phyloP scores from a whole-genome alignment of 2,797 vertebrate genomes.

The Spinibarbus caldwelli region DNA sequence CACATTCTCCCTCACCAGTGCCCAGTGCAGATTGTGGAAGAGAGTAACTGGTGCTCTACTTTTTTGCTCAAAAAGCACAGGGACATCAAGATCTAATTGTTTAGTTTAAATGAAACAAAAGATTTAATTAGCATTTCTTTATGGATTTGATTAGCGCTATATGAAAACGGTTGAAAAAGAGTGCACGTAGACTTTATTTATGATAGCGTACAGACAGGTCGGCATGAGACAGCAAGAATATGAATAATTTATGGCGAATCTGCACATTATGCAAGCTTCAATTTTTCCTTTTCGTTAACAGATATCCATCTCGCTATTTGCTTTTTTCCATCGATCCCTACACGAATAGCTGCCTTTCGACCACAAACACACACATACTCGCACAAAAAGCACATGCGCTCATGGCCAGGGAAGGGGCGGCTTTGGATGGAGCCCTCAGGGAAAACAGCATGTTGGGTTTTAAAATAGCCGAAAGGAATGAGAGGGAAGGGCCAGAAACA shows the following conservation, averaged over 20 bases:
- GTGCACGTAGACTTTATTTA: constrained; percentile 87
- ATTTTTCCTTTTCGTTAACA: constrained; percentile 78
- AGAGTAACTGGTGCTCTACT: constrained; percentile 74
- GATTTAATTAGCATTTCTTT: constrained; percentile 46
- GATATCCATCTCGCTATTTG: constrained; percentile 68
- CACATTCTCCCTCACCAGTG: constrained; percentile 26
- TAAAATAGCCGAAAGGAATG: constrained; percentile 64
- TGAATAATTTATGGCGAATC: constrained; percentile 87
- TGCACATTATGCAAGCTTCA: constrained; percentile 91
- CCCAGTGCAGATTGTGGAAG: neutral
- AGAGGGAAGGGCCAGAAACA: constrained; percentile 53
- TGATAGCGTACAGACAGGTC: constrained; percentile 88
- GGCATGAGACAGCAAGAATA: constrained; percentile 62
- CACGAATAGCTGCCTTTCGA: constrained; percentile 68
- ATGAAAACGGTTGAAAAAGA: constrained; percentile 70
- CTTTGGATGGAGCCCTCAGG: constrained; percentile 49
- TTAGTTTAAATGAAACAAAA: constrained; percentile 41
- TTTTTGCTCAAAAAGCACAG: constrained; percentile 81
- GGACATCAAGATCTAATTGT: constrained; percentile 69
- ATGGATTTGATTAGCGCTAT: constrained; percentile 69
- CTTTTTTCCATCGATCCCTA: constrained; percentile 51
- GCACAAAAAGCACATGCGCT: constrained; percentile 34
- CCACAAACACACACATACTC: constrained; percentile 61
- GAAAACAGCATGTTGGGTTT: constrained; percentile 60
- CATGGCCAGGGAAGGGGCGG: constrained; percentile 43